phyloP scores from a whole-genome alignment of 2,888 invertebrate species.

The Tachina grossa region DNA sequence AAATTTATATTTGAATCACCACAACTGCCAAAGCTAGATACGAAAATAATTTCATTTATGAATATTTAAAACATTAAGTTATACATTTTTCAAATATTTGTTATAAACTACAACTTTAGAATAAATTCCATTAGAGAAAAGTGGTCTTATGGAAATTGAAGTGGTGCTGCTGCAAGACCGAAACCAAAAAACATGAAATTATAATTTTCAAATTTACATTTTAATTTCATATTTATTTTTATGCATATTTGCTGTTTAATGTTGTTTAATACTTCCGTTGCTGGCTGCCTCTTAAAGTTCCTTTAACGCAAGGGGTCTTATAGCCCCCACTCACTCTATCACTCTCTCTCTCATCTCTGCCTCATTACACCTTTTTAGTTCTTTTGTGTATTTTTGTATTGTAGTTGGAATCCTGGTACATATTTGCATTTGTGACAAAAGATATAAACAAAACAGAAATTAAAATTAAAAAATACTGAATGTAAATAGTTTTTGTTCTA shows the following conservation, averaged over 20 bases:
- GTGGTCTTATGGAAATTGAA: neutral
- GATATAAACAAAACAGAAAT: neutral
- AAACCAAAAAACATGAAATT: neutral
- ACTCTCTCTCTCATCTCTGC: neutral
- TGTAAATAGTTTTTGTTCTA: constrained; percentile 41
- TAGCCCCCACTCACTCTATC: too few species aligned
- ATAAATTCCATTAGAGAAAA: neutral
- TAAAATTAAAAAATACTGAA: neutral
- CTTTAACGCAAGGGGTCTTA: too few species aligned
- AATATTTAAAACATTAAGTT: neutral
- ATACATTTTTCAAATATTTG: constrained; percentile 1
- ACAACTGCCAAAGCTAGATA: constrained; percentile 5
- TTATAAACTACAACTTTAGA: neutral
- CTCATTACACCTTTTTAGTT: constrained; percentile 13
- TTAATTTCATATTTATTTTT: constrained; percentile 14
- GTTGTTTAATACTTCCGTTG: neutral
- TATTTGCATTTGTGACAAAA: constrained; percentile 3
- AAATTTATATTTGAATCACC: neutral
- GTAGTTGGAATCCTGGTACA: neutral
- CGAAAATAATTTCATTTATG: neutral
- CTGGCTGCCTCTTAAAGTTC: too few species aligned
- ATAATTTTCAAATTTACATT: constrained; percentile 6
- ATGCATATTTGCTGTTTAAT: neutral
- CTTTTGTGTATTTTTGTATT: constrained; percentile 21
- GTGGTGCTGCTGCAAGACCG: neutral